Evolutionary conservation across 2,888 invertebrate species (phyloP), one percentile per base, ranked within the genome.

Genomic region (Pammene aurita): DNA sequence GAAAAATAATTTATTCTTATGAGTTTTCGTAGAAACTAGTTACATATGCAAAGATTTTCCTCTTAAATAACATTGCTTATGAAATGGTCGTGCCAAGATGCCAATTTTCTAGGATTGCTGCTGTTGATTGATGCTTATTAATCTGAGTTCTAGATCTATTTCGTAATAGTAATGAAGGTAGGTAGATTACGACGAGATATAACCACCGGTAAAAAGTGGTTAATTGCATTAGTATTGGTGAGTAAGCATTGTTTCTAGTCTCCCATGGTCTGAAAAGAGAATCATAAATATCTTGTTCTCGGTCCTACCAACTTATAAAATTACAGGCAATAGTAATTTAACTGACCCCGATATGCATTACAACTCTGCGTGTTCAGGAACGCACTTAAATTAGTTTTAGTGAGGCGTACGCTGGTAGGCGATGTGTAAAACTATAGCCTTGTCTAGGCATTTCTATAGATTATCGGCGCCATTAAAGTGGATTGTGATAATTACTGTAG

Each of bases 181-280:
- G 26, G 18, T n/a, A n/a, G n/a, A n/a, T n/a, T n/a, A n/a, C n/a
- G n/a, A n/a, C n/a, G n/a, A 52, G 41, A 41, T 41, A 38, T 18
- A 66, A 26, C 0, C 5, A 9, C 14, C 18, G 38, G 52, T 52
- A 58, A 68, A 42, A 55, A n/a, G 62, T 34, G 41, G 35, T 63
- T 44, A 57, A 67, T 67, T 57, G 50, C 44, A 11, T 18, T 34
- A 67, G 63, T 42, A 57, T 63, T 67, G 48, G 50, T 67, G 42
- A 41, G 13, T 41, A 42, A 34, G 41, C 67, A 57, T 67, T 67
- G 67, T 67, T 63, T 56, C 4, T 0, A 67, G 48, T 14, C 48
- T 67, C 62, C 50, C 67, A 63, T 48, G 35, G 54, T 10, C n/a
- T 48, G 11, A 42, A n/a, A 56, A 62, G 48, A 48, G 48, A 55